A percentile compares a stretch with the other conserved stretches of the same genome.
Evolutionary conservation across 2,888 invertebrate genomes (phyloP).

Genomic region (Dorcus parallelipipedus): DNA sequence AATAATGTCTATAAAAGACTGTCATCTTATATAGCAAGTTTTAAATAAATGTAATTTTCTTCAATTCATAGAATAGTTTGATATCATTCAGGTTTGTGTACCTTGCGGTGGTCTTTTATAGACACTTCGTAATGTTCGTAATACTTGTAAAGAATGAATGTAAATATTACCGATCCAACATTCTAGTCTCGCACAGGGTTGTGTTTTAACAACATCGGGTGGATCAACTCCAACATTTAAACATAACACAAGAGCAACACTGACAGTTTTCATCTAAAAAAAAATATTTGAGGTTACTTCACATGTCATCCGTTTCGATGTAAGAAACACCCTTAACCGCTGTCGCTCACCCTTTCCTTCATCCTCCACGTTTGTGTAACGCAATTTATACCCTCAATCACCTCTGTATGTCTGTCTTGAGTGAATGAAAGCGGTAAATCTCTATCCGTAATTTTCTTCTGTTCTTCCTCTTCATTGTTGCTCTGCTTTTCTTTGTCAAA

Average conservation of each 20-base stretch:
- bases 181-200: slow-evolving; percentile 92
- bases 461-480: slow-evolving; percentile 20
- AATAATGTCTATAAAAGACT: too few relatives aligned
- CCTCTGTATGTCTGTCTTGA: slow-evolving; percentile 70
- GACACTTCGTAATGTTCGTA: too few relatives aligned
- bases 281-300: slow-evolving; percentile 22
- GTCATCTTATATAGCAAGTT: too few relatives aligned
- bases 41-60: too few relatives aligned
- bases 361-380: slow-evolving; percentile 84
- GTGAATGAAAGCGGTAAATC: slow-evolving; percentile 66
- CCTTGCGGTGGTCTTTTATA: too few relatives aligned
- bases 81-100: too few relatives aligned
- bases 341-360: slow-evolving; percentile 75
- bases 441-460: slow-evolving; percentile 5
- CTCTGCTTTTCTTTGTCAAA: slow-evolving; percentile 22
- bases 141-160: background rate
- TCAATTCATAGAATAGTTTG: too few relatives aligned
- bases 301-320: slow-evolving; percentile 15
- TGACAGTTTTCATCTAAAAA: slow-evolving; percentile 95
- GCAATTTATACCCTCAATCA: slow-evolving; percentile 63
- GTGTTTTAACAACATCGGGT: slow-evolving; percentile 95
- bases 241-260: slow-evolving; percentile 95
- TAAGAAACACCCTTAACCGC: slow-evolving; percentile 57
- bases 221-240: slow-evolving; percentile 99
- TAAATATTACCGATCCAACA: slow-evolving; percentile 87